These are phyloP conservation scores for Yponomeuta malinellus DNA, from an alignment of 2,888 invertebrate genomes.

Conservation along the genomic window DNA sequence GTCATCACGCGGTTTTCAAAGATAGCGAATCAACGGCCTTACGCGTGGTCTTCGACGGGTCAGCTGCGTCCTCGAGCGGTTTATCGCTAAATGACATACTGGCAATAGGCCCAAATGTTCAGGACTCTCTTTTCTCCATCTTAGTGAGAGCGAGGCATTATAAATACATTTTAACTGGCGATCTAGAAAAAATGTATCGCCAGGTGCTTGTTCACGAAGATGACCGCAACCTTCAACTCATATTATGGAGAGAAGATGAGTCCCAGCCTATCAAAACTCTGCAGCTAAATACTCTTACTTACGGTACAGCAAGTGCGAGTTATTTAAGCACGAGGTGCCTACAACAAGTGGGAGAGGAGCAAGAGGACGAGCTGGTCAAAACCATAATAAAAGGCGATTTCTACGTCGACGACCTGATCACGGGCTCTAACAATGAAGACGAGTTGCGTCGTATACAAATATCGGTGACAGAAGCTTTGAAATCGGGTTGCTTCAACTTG, in stretches of 20 bases:
- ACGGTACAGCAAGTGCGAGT: slow-evolving; percentile 6
- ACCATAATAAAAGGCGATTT: slow-evolving; percentile 1
- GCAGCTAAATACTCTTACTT: slow-evolving; percentile 5
- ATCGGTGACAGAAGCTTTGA: too few species aligned
- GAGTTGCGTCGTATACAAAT: too few species aligned
- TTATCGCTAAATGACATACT: slow-evolving; percentile 4
- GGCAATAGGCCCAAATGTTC: slow-evolving; percentile 4
- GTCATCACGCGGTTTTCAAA: too few species aligned
- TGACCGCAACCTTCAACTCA: too few species aligned
- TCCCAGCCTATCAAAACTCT: background rate
- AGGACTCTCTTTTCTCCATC: slow-evolving; percentile 5
- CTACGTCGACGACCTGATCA: slow-evolving; percentile 8
- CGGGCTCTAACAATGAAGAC: too few species aligned
- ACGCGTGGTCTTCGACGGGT: slow-evolving; percentile 13
- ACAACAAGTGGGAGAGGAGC: background rate
- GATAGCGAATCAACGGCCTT: slow-evolving; percentile 25
- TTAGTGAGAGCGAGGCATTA: slow-evolving; percentile 1
- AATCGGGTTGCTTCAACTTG: too few species aligned
- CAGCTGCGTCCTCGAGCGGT: background rate
- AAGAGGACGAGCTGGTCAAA: background rate
- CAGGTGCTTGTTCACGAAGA: too few species aligned
- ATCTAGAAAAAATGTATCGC: slow-evolving; percentile 14
- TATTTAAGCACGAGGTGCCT: background rate
- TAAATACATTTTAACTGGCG: slow-evolving; percentile 1
- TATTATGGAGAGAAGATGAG: background rate